Conservation (phyloP, 2,888 invertebrate species). For the Drosophila niveifrons region DNA sequence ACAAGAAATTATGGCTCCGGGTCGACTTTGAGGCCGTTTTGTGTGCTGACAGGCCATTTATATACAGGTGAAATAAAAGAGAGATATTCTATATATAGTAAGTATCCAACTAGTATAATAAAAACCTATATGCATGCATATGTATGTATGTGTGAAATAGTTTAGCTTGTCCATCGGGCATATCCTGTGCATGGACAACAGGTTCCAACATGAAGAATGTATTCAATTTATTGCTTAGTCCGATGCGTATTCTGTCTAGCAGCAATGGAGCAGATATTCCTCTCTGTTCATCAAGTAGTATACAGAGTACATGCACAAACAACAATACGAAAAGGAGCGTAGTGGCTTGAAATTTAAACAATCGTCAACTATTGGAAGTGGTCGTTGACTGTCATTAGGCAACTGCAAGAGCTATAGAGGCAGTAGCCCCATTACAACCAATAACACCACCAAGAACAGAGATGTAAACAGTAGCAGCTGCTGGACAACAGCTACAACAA, state of each 20-base stretch:
- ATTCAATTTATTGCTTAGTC: neutral
- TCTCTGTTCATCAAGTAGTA: slow-evolving; percentile 12
- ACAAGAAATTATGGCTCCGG: slow-evolving; percentile 68
- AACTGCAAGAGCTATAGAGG: slow-evolving; percentile 33
- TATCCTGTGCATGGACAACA: neutral
- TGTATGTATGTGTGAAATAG: neutral
- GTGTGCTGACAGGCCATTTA: slow-evolving; percentile 76
- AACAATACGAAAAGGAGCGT: slow-evolving; percentile 19
- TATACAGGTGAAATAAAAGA: slow-evolving; percentile 34
- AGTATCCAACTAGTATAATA: slow-evolving; percentile 11
- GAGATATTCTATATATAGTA: slow-evolving; percentile 18
- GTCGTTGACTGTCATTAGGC: slow-evolving; percentile 72
- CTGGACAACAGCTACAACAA: slow-evolving; percentile 21
- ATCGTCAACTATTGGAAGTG: slow-evolving; percentile 50
- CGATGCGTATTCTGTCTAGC: neutral
- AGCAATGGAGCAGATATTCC: neutral
- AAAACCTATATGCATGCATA: neutral
- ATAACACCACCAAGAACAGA: slow-evolving; percentile 27
- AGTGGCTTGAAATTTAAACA: slow-evolving; percentile 70
- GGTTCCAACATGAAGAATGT: neutral
- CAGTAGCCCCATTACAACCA: slow-evolving; percentile 25
- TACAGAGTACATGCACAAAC: slow-evolving; percentile 17
- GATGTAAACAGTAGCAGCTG: slow-evolving; percentile 20
- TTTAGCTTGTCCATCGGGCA: neutral
- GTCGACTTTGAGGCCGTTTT: slow-evolving; percentile 46